Percentiles rank a stretch among this genome's conserved stretches.
Evolutionary conservation across 2,797 vertebrate species (phyloP).

Genomic region (Tinamus major): DNA sequence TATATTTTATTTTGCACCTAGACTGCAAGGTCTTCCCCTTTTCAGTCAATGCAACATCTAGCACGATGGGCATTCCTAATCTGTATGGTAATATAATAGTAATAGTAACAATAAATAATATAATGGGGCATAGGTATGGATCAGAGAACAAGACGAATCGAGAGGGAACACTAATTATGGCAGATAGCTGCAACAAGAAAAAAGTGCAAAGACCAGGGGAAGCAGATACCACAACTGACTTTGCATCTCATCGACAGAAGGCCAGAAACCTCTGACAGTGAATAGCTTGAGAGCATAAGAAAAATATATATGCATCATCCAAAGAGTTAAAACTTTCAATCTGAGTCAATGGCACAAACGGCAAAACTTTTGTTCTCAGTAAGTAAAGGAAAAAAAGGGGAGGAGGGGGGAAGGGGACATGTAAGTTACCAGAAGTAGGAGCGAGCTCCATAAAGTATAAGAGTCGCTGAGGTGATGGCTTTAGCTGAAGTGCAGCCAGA

Average conservation of each 20-base stretch:
- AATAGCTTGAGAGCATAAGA: slow-evolving; percentile 33
- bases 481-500: not conserved
- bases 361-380: slow-evolving; percentile 39
- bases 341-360: slow-evolving; percentile 50
- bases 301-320: slow-evolving; percentile 27
- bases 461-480: not conserved
- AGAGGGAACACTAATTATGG: not conserved
- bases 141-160: not conserved
- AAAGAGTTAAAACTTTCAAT: slow-evolving; percentile 62
- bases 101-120: not conserved
- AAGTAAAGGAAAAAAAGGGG: not conserved
- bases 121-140: not conserved
- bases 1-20: slow-evolving; percentile 33
- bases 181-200: not conserved
- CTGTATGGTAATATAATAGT: not conserved
- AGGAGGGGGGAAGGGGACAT: not conserved
- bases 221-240: not conserved
- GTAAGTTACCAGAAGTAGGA: not conserved
- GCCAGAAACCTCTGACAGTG: slow-evolving; percentile 29
- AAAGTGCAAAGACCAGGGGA: not conserved
- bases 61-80: not conserved
- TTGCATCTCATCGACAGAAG: slow-evolving; percentile 3
- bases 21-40: not conserved
- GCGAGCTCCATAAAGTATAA: not conserved
- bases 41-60: slow-evolving; percentile 3